A percentile compares a stretch with the other conserved stretches of the same genome.
Evolutionary conservation across 2,113 vertebrate genomes (phyloP).

Genomic region (Ailurus styani): DNA sequence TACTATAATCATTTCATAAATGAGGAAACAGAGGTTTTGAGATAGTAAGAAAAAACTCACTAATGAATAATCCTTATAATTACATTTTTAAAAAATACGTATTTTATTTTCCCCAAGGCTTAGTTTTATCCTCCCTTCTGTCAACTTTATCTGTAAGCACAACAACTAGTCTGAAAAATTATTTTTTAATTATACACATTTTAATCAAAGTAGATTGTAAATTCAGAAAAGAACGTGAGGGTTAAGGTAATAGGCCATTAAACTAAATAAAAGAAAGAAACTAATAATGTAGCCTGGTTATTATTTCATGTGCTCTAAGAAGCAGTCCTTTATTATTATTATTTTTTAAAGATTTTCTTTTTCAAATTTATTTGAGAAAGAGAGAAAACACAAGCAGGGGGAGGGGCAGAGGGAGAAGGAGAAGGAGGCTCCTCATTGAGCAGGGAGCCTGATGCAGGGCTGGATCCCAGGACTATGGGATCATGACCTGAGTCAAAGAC

Average conservation of each 20-base stretch:
- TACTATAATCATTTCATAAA: background rate
- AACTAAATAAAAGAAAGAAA: background rate
- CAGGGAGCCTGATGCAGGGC: background rate
- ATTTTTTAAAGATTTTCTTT: background rate
- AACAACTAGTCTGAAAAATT: background rate
- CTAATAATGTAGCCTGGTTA: background rate
- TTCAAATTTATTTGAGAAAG: background rate
- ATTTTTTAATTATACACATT: background rate
- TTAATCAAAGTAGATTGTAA: background rate
- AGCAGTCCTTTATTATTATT: background rate
- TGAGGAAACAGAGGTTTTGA: background rate
- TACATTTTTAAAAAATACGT: background rate
- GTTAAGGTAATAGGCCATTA: background rate
- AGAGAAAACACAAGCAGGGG: background rate
- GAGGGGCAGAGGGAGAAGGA: background rate
- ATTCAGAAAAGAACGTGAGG: background rate
- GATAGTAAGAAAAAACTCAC: background rate
- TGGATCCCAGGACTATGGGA: background rate
- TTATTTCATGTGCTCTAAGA: background rate
- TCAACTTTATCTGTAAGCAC: background rate
- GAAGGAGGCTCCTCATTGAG: background rate
- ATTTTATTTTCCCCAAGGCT: background rate
- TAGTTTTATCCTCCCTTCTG: background rate
- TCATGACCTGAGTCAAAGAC: background rate
- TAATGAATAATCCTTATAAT: background rate